Percentiles rank a stretch among this genome's conserved stretches.
Conservation (phyloP, 2,888 invertebrate genomes). For the Acanthosepion lycidas region DNA sequence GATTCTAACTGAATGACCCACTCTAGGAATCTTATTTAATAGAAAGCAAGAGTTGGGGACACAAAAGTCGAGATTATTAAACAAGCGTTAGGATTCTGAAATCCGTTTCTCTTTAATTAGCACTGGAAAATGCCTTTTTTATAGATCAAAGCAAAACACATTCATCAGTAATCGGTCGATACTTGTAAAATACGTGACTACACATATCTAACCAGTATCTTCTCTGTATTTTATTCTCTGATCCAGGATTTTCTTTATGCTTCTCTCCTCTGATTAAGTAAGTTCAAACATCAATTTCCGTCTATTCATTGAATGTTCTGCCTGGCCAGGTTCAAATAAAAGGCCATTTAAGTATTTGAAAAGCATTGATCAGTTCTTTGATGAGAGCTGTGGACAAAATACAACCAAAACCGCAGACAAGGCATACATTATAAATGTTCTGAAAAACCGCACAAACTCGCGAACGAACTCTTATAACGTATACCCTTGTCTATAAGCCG, state of each 20-base stretch:
- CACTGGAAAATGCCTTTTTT: neutral
- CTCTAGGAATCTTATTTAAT: no score
- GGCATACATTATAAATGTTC: neutral
- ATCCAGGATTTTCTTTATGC: neutral
- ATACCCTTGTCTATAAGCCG: no score
- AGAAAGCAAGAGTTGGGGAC: no score
- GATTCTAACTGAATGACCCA: no score
- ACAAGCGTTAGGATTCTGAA: neutral
- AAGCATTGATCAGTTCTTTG: neutral
- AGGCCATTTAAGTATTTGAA: slow-evolving; percentile 12
- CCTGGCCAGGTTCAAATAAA: neutral
- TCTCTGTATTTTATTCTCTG: neutral
- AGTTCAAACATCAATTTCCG: slow-evolving; percentile 8
- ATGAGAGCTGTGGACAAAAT: neutral
- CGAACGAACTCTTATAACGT: neutral
- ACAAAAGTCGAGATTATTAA: neutral
- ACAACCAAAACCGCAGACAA: neutral
- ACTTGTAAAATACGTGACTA: slow-evolving; percentile 33
- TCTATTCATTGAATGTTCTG: neutral
- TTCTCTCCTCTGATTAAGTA: neutral
- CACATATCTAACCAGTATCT: neutral
- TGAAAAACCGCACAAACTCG: neutral
- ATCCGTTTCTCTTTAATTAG: neutral
- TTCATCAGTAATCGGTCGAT: neutral
- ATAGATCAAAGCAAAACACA: neutral